Conservation (phyloP, 1,140 invertebrate genomes). For the Fopius arisanus region DNA sequence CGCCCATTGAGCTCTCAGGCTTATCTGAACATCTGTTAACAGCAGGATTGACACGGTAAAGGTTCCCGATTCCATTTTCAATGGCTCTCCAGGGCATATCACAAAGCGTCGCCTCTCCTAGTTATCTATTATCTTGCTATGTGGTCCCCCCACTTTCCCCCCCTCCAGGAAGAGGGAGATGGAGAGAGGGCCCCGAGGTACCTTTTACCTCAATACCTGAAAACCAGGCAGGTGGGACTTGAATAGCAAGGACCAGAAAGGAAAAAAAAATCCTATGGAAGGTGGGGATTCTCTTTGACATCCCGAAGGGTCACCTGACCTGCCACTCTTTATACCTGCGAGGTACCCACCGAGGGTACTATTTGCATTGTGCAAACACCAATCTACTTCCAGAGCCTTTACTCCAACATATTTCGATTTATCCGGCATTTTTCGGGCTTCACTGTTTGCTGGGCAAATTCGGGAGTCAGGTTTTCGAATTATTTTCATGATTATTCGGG, state of each 20-base stretch:
- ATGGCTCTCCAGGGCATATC: neutral
- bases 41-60: constrained; percentile 55
- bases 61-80: constrained; percentile 36
- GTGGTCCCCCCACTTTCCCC: neutral
- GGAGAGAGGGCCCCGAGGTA: constrained; percentile 30
- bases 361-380: constrained; percentile 50
- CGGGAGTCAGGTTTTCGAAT: neutral
- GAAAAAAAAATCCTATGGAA: constrained; percentile 22
- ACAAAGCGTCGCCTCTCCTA: constrained; percentile 51
- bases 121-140: constrained; percentile 60
- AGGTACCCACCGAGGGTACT: constrained; percentile 9
- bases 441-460: neutral
- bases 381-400: constrained; percentile 33
- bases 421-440: neutral
- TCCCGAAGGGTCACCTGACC: constrained; percentile 45
- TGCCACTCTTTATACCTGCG: constrained; percentile 42
- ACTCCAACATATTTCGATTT: neutral
- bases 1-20: constrained; percentile 49
- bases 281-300: constrained; percentile 36
- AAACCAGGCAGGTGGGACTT: constrained; percentile 53
- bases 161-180: neutral
- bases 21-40: constrained; percentile 62
- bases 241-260: constrained; percentile 48
- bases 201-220: constrained; percentile 59
- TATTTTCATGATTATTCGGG: neutral